These are phyloP conservation scores for Enchytraeus crypticus DNA, from an alignment of 2,888 invertebrate genomes.

Conservation along the genomic window DNA sequence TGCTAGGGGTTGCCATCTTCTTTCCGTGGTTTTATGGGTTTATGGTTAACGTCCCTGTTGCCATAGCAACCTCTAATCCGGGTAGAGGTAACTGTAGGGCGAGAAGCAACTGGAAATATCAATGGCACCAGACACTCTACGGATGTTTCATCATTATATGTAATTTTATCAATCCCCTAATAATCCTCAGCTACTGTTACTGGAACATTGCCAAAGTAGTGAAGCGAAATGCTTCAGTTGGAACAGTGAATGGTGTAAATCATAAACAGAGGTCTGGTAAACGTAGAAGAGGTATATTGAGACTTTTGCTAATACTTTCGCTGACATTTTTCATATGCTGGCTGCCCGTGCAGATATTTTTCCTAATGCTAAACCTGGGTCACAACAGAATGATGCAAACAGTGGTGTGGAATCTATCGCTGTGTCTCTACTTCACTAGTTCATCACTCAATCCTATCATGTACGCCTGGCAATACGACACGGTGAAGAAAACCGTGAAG, in stretches of 20 bases:
- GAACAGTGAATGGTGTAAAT: not conserved
- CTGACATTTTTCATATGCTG: not conserved
- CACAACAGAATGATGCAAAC: not conserved
- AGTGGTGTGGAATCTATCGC: not conserved
- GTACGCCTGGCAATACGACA: not conserved
- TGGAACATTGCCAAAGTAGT: not conserved
- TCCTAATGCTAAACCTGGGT: not conserved
- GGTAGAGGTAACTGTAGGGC: not conserved
- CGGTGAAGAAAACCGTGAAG: not conserved
- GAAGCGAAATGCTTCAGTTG: not conserved
- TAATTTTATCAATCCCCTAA: not conserved
- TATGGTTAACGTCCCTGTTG: not conserved
- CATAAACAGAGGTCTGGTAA: not conserved
- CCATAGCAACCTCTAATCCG: not conserved
- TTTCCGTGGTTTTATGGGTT: not conserved
- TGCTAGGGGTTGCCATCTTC: not conserved
- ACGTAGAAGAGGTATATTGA: not conserved
- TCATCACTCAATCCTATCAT: not conserved
- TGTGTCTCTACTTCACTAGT: not conserved
- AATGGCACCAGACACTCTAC: not conserved
- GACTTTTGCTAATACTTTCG: not conserved
- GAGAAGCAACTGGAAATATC: not conserved
- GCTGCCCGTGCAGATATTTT: not conserved
- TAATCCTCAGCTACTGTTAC: not conserved
- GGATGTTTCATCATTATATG: not conserved